phyloP scores from a whole-genome alignment of 2,113 vertebrate genomes.

The Macquaria australasica region DNA sequence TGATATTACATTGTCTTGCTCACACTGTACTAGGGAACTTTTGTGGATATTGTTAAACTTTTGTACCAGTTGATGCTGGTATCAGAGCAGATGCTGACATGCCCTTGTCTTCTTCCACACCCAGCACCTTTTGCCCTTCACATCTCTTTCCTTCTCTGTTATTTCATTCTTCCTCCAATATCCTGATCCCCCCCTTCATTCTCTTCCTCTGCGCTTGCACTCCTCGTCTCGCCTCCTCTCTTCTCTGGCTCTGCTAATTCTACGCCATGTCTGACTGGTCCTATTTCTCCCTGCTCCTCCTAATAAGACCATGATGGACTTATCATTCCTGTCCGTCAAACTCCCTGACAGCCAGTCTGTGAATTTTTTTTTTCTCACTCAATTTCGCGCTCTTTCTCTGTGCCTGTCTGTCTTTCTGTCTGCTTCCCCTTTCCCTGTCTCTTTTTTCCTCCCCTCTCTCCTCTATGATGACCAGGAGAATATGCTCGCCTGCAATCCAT shows the following conservation, averaged over 20 bases:
- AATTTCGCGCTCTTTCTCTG: slow-evolving; percentile 30
- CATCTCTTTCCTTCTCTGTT: neutral
- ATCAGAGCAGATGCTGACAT: slow-evolving; percentile 15
- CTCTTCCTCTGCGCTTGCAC: slow-evolving; percentile 8
- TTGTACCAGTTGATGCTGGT: neutral
- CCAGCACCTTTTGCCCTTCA: slow-evolving; percentile 24
- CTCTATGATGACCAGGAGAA: slow-evolving; percentile 59
- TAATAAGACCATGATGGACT: slow-evolving; percentile 70
- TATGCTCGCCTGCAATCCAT: slow-evolving; percentile 61
- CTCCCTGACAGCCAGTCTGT: slow-evolving; percentile 44
- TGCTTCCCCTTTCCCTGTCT: neutral
- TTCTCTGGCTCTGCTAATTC: slow-evolving; percentile 64
- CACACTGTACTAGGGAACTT: neutral
- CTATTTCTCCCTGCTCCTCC: slow-evolving; percentile 50
- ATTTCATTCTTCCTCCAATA: slow-evolving; percentile 17
- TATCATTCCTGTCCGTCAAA: slow-evolving; percentile 72
- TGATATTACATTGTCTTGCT: neutral
- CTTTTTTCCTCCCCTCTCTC: slow-evolving; percentile 17
- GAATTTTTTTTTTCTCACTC: slow-evolving; percentile 10
- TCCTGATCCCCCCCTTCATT: slow-evolving; percentile 21
- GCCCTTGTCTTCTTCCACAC: neutral
- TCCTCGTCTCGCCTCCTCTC: slow-evolving; percentile 19
- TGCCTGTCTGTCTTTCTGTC: slow-evolving; percentile 38
- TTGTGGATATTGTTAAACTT: slow-evolving; percentile 2
- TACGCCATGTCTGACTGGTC: slow-evolving; percentile 51